These are phyloP conservation scores for Drosophila lowei DNA, from an alignment of 1,140 invertebrate genomes.

Conservation along the genomic window DNA sequence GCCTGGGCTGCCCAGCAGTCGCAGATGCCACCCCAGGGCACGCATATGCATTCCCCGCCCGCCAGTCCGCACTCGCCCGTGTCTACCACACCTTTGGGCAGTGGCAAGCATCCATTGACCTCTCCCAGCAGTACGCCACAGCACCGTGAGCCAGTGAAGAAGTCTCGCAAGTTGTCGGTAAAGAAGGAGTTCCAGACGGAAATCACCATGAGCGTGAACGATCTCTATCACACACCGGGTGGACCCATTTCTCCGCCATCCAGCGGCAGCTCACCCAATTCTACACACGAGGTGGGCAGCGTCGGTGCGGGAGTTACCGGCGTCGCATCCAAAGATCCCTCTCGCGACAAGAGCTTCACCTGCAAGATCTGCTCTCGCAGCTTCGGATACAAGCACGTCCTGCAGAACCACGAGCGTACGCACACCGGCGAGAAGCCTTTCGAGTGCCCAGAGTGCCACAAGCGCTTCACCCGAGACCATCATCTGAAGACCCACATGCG, in stretches of 20 bases:
- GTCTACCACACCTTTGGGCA: constrained; percentile 40
- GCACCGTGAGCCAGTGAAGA: constrained; percentile 72
- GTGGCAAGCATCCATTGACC: constrained; percentile 60
- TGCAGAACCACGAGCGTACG: constrained; percentile 97
- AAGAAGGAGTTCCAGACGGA: constrained; percentile 81
- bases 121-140: constrained; percentile 74
- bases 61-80: constrained; percentile 75
- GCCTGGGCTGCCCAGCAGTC: constrained; percentile 76
- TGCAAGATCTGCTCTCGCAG: constrained; percentile 93
- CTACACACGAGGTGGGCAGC: constrained; percentile 56
- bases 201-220: constrained; percentile 70
- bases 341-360: constrained; percentile 92
- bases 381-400: constrained; percentile 97
- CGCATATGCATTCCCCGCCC: constrained; percentile 75
- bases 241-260: constrained; percentile 84
- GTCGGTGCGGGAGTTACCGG: constrained; percentile 59
- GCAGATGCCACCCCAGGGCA: constrained; percentile 75
- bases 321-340: constrained; percentile 84
- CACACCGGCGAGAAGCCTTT: constrained; percentile 99
- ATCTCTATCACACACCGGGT: constrained; percentile 81
- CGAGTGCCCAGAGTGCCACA: constrained; percentile 96
- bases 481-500: constrained; percentile 97
- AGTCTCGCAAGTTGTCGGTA: constrained; percentile 80
- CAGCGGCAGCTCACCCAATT: constrained; percentile 84
- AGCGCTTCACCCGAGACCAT: constrained; percentile 97